A percentile compares a stretch with the other conserved stretches of the same genome.
Evolutionary conservation across 2,888 invertebrate species (phyloP).

Genomic region (Nycteola revayana): DNA sequence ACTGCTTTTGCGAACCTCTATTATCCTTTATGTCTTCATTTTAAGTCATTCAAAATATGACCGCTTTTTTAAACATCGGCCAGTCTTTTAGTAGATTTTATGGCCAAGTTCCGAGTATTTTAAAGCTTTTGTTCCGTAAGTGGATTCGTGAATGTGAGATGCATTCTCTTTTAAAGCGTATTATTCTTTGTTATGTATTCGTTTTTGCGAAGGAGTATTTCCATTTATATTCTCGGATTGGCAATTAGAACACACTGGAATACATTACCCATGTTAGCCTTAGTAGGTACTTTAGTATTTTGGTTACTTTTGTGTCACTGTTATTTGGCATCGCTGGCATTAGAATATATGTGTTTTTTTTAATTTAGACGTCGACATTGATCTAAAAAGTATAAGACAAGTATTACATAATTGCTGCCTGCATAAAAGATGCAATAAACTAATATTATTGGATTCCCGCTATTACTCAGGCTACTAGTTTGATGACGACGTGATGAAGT

Average conservation of each 20-base stretch:
- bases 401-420: neutral
- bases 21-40: constrained; percentile 64
- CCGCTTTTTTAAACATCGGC: constrained; percentile 36
- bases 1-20: constrained; percentile 51
- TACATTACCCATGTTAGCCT: too few species aligned
- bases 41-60: constrained; percentile 44
- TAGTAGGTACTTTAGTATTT: too few species aligned
- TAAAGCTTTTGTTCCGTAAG: constrained; percentile 26
- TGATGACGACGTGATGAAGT: constrained; percentile 38
- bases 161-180: constrained; percentile 13
- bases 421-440: constrained; percentile 8
- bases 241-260: too few species aligned
- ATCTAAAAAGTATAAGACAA: too few species aligned
- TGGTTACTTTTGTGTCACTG: too few species aligned
- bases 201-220: constrained; percentile 8
- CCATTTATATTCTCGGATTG: constrained; percentile 5
- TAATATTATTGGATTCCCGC: constrained; percentile 14
- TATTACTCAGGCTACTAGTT: constrained; percentile 48
- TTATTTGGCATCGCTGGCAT: too few species aligned
- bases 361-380: too few species aligned
- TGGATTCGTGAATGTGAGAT: constrained; percentile 25
- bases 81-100: constrained; percentile 34
- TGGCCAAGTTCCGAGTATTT: constrained; percentile 37
- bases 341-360: too few species aligned
- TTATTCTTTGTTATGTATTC: constrained; percentile 19